Base-by-base conservation (phyloP, 37 sponge, comb jelly and placozoan species). In the Bolinopsis microptera region DNA sequence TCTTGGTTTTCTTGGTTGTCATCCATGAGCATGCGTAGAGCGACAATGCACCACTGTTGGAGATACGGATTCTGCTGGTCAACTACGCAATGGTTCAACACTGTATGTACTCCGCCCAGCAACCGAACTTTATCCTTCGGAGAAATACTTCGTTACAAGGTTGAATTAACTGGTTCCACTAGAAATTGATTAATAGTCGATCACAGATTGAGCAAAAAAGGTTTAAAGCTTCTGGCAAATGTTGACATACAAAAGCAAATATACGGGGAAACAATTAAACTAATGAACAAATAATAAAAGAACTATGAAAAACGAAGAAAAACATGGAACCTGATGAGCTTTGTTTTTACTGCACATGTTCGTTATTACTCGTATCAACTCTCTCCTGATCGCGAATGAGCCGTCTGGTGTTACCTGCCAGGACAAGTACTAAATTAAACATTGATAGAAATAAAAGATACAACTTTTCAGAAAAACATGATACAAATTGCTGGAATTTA, bases 271-370 rank as follows among this genome's bases (percentile, higher is more conserved):
- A n/a, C n/a, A n/a, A n/a, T n/a, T n/a, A n/a, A n/a, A n/a, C n/a
- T n/a, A n/a, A n/a, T n/a, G n/a, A n/a, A n/a, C n/a, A n/a, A n/a
- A n/a, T n/a, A n/a, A n/a, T n/a, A n/a, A n/a, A n/a, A n/a, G n/a
- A n/a, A n/a, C n/a, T n/a, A n/a, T n/a, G n/a, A n/a, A n/a, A n/a
- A n/a, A n/a, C n/a, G n/a, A n/a, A n/a, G n/a, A n/a, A n/a, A 48
- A 13, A 48, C 5, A 48, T 5, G 9, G 2, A 36, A 39, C 90
- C 90, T 86, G 90, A 86, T 86, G 90, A 33, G 25, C 8, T 23
- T 86, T 86, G 26, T 41, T 86, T 34, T 86, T 86, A 38, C 90
- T 39, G 26, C 25, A 86, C 90, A 86, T 86, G 30, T 86, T 77
- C 0, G 90, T 41, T 24, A 86, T 86, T 22, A 86, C 36, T 41